phyloP scores from a whole-genome alignment of 1,140 invertebrate species.

The Drosophila dunni region DNA sequence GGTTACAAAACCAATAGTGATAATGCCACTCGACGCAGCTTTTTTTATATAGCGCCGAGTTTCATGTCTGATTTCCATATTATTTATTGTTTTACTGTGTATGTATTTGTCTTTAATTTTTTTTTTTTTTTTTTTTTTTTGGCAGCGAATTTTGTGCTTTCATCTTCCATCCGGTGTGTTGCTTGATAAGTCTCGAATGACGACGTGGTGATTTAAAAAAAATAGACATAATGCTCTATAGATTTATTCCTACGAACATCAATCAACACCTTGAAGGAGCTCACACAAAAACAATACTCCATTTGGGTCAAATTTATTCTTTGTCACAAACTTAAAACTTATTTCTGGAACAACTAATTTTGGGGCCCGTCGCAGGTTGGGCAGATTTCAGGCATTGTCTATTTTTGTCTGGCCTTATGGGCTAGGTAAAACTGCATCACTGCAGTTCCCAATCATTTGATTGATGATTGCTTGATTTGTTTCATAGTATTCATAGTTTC shows the following conservation, averaged over 20 bases:
- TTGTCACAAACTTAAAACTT: conserved; percentile 53
- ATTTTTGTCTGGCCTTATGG: conserved; percentile 44
- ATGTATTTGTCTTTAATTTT: conserved; percentile 19
- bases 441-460: conserved; percentile 19
- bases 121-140: conserved; percentile 33
- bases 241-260: conserved; percentile 5
- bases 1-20: conserved; percentile 62
- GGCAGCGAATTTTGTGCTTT: conserved; percentile 33
- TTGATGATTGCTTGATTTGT: neutral
- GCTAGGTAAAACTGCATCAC: conserved; percentile 11
- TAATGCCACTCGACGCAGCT: conserved; percentile 18
- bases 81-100: neutral
- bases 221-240: conserved; percentile 20
- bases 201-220: conserved; percentile 37
- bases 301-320: conserved; percentile 53
- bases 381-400: conserved; percentile 28
- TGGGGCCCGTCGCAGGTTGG: conserved; percentile 28
- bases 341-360: conserved; percentile 70
- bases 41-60: conserved; percentile 5
- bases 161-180: conserved; percentile 66
- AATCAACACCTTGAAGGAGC: conserved; percentile 35
- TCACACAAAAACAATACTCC: conserved; percentile 15
- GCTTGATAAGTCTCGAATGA: conserved; percentile 57
- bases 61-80: conserved; percentile 4
- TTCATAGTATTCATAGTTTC: conserved; percentile 12